Conservation (phyloP, 2,888 invertebrate genomes). For the Latrodectus elegans region DNA sequence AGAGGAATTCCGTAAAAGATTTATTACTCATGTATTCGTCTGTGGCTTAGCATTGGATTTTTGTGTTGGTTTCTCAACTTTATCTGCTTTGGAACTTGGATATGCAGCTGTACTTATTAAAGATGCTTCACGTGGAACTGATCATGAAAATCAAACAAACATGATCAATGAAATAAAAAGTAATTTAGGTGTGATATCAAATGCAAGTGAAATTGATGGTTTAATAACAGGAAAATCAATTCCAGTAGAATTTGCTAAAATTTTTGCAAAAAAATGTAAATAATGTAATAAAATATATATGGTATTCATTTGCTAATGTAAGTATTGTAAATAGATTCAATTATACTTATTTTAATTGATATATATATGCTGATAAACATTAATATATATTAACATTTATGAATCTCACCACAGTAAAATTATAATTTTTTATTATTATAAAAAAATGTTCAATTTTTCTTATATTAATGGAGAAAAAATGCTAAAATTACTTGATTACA, state of each 20-base stretch:
- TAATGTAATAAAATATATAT: not conserved
- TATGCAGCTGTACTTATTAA: slow-evolving; percentile 91
- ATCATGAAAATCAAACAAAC: slow-evolving; percentile 86
- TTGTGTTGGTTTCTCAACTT: slow-evolving; percentile 81
- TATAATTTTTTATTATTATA: too few species aligned
- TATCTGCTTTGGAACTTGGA: slow-evolving; percentile 82
- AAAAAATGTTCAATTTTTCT: too few species aligned
- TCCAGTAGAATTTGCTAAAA: slow-evolving; percentile 27
- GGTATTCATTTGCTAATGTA: too few species aligned
- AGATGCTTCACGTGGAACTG: slow-evolving; percentile 92
- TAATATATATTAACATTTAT: too few species aligned
- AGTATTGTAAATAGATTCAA: too few species aligned
- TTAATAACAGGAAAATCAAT: slow-evolving; percentile 38
- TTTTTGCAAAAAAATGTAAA: not conserved
- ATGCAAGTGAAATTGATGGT: slow-evolving; percentile 13
- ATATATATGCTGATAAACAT: too few species aligned
- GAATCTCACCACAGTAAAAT: too few species aligned
- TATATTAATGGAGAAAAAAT: too few species aligned
- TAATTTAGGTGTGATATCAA: slow-evolving; percentile 17
- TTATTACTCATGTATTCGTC: slow-evolving; percentile 92
- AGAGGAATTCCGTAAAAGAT: slow-evolving; percentile 84
- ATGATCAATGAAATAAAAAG: slow-evolving; percentile 23
- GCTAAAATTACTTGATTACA: too few species aligned
- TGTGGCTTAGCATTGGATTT: slow-evolving; percentile 96
- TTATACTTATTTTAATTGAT: too few species aligned